Percentiles rank a stretch among this genome's conserved stretches.
phyloP scores from a whole-genome alignment of 2,888 invertebrate genomes.

The Polyommatus iphigenia region DNA sequence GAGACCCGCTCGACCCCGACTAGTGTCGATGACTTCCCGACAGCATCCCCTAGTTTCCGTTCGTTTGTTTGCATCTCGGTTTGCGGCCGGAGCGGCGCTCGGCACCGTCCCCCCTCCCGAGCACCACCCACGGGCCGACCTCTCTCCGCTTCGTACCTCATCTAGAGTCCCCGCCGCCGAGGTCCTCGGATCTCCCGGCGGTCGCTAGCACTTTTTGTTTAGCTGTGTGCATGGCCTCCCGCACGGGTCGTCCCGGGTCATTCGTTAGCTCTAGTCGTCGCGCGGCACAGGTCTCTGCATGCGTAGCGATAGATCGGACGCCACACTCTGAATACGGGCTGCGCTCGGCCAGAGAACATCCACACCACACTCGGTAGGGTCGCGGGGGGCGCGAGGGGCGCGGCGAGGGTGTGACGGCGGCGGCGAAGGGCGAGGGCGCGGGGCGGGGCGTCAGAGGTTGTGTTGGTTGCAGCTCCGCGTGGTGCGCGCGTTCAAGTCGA shows the following conservation, averaged over 20 bases:
- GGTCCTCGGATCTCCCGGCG: conserved; percentile 49
- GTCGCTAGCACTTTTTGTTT: conserved; percentile 54
- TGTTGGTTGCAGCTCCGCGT: conserved; percentile 97
- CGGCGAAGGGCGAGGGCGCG: conserved; percentile 42
- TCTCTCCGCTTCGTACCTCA: conserved; percentile 52
- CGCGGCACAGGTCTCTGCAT: conserved; percentile 42
- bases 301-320: conserved; percentile 39
- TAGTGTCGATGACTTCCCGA: conserved; percentile 60
- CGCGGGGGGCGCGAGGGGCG: conserved; percentile 43
- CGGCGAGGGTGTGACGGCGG: conserved; percentile 42
- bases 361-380: conserved; percentile 68
- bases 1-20: not conserved
- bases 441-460: conserved; percentile 58
- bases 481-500: conserved; percentile 99
- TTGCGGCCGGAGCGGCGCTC: conserved; percentile 50
- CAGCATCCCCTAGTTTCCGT: conserved; percentile 58
- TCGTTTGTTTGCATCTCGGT: conserved; percentile 66
- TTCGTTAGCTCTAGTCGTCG: conserved; percentile 34
- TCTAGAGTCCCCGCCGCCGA: conserved; percentile 42
- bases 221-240: conserved; percentile 52
- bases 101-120: conserved; percentile 53
- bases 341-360: conserved; percentile 53
- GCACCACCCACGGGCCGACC: conserved; percentile 45
- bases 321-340: conserved; percentile 66
- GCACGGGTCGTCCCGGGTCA: conserved; percentile 42